Evolutionary conservation across 2,113 vertebrate genomes (phyloP), one percentile per base, ranked within the genome.

Genomic region (Hemibagrus wyckioides): DNA sequence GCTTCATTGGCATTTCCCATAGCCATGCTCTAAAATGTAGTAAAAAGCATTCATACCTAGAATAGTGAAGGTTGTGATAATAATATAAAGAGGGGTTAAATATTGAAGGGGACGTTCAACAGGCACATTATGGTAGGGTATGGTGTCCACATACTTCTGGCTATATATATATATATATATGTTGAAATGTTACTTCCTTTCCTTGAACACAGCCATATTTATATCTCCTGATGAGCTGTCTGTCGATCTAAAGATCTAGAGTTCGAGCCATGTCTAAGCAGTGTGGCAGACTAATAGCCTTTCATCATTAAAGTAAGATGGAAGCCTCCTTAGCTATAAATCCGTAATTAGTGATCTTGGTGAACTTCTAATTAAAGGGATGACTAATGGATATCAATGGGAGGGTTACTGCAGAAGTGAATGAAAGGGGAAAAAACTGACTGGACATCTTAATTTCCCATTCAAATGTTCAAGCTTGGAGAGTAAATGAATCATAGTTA

Each of bases 271-370:
- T 36, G 21, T 13, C 36, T 54, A 19, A 17, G 36, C n/a, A 54
- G 14, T 85, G 28, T 81, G 57, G 59, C 25, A 71, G 71, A 73
- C 83, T 71, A 73, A 80, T 71, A 73, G 41, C 54, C 56, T 82
- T 56, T 56, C 54, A 59, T 82, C 54, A 76, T 83, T 44, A 25
- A 14, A 69, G 33, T 30, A 86, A 41, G 71, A 83, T 69, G 23
- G 73, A 59, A 36, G 23, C 25, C 30, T 39, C 69, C 44, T 50
- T 71, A 56, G 21, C 28, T 36, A 79, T 79, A 44, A 30, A 33
- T 79, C 44, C 33, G 10, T 67, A 80, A 80, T 76, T 86, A 61
- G 30, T 52, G 48, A 23, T 61, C 30, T n/a, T 80, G 13, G 44
- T 33, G 75, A 65, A 61, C 10, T 80, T 85, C 44, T 39, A 59